phyloP scores from a whole-genome alignment of 2,113 vertebrate genomes.

The Ictalurus punctatus region DNA sequence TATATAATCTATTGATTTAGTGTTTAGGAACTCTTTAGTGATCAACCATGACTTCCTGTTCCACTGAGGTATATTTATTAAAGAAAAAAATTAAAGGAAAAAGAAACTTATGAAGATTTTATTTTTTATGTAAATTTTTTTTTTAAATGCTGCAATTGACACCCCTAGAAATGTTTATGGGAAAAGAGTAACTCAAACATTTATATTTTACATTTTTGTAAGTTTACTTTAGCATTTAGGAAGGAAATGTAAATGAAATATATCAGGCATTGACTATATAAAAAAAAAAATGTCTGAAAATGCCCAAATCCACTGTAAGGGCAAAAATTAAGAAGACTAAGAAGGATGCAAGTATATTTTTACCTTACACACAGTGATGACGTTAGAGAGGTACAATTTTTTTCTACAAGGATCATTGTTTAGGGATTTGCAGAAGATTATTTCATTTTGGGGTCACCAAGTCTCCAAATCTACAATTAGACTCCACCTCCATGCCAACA shows the following conservation, averaged over 20 bases:
- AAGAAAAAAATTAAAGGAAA: no score
- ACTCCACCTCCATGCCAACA: not conserved
- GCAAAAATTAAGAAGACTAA: not conserved
- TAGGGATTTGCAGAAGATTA: not conserved
- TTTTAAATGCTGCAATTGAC: no score
- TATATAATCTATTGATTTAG: no score
- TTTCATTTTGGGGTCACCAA: not conserved
- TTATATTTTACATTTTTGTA: no score
- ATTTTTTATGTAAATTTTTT: no score
- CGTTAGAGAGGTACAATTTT: not conserved
- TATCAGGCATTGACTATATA: not conserved
- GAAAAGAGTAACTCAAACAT: not conserved
- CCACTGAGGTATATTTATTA: no score
- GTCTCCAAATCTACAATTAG: not conserved
- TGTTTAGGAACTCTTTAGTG: no score
- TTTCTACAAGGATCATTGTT: not conserved
- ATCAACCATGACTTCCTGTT: no score
- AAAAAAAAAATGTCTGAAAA: not conserved
- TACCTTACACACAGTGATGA: not conserved
- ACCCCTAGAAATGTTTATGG: not conserved
- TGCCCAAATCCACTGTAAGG: not conserved
- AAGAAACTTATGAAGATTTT: no score
- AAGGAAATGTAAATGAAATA: not conserved
- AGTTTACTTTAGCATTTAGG: not conserved
- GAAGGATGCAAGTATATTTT: not conserved